Conservation (phyloP, 2,888 invertebrate species). For the Apotomis betuletana region DNA sequence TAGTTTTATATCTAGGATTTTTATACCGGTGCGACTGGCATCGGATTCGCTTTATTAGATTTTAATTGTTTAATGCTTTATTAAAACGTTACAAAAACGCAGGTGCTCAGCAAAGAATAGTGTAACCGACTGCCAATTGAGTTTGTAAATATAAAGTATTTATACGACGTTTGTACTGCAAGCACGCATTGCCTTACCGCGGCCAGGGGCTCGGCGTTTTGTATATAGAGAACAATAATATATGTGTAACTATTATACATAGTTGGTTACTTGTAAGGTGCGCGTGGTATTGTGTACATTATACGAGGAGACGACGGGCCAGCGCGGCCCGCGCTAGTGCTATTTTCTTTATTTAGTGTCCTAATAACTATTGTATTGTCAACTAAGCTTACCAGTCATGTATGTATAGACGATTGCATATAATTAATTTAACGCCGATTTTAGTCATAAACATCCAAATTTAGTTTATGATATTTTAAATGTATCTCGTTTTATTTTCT, state of each 20-base stretch:
- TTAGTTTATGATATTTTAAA: conserved; percentile 79
- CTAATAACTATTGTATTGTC: conserved; percentile 78
- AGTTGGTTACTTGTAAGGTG: conserved; percentile 79
- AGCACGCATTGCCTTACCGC: conserved; percentile 71
- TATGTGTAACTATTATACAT: conserved; percentile 73
- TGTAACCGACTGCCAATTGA: conserved; percentile 70
- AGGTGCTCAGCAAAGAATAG: conserved; percentile 67
- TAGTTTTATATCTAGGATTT: conserved; percentile 12
- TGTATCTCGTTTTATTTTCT: conserved; percentile 66
- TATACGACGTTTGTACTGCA: conserved; percentile 65
- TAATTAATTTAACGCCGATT: conserved; percentile 81
- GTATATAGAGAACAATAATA: conserved; percentile 80
- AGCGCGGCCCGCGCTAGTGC: conserved; percentile 66
- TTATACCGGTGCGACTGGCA: conserved; percentile 19
- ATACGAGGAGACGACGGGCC: conserved; percentile 49
- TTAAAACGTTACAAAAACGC: conserved; percentile 67
- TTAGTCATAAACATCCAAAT: conserved; percentile 84
- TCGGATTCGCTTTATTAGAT: conserved; percentile 58
- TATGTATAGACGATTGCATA: conserved; percentile 80
- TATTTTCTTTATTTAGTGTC: conserved; percentile 78
- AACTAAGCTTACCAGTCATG: conserved; percentile 82
- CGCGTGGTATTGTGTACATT: conserved; percentile 72
- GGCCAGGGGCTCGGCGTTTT: conserved; percentile 70
- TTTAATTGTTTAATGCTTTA: conserved; percentile 70
- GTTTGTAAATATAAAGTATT: conserved; percentile 78